Conservation (phyloP, 2,113 vertebrate species). For the Chamaea fasciata region DNA sequence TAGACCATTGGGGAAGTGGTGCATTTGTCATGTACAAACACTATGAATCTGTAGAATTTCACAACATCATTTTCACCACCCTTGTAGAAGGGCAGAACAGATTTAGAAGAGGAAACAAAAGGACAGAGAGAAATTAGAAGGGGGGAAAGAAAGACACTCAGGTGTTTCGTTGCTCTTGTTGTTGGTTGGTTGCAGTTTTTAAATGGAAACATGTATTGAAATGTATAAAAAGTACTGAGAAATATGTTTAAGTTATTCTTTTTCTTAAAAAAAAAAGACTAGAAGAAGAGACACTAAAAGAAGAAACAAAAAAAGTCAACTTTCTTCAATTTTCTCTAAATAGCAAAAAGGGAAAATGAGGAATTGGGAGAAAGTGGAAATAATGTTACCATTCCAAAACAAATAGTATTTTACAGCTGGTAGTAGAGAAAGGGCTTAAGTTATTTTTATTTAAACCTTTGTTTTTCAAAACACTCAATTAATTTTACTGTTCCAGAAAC, state of each 20-base stretch:
- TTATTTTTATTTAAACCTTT: not conserved
- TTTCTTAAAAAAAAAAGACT: not conserved
- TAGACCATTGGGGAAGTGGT: not conserved
- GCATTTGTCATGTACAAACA: not conserved
- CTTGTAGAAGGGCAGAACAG: not conserved
- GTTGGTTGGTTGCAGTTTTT: not conserved
- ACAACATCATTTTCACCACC: not conserved
- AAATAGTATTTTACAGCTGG: not conserved
- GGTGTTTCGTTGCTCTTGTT: not conserved
- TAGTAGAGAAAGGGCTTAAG: not conserved
- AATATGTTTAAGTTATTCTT: not conserved
- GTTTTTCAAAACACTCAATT: not conserved
- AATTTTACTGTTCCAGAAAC: not conserved
- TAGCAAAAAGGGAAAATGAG: not conserved
- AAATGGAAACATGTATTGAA: not conserved
- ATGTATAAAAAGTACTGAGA: not conserved
- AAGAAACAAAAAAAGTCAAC: not conserved
- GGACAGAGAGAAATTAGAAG: not conserved
- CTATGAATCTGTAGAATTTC: not conserved
- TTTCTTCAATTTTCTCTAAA: not conserved
- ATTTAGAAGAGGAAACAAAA: not conserved
- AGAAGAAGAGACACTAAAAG: not conserved
- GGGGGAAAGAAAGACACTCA: accelerated
- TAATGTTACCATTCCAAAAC: not conserved
- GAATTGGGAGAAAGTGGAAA: not conserved